Evolutionary conservation across 2,888 invertebrate species (phyloP), one percentile per base, ranked within the genome.

Genomic region (Stenoptilia bipunctidactyla): DNA sequence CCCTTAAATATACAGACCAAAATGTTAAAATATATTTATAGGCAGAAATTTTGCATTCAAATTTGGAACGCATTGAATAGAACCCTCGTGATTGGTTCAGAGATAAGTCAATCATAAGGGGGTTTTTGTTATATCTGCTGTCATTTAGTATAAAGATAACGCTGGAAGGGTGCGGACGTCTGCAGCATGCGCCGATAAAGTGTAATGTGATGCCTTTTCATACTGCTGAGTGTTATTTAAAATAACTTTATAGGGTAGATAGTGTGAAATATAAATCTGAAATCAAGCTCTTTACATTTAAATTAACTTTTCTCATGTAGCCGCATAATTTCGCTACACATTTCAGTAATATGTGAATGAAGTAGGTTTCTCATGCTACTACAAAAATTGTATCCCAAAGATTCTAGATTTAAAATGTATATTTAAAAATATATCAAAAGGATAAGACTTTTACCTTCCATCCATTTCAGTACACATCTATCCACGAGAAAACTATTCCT

Each of bases 171-270:
- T 70, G 70, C 60, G 66, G 72, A 67, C 67, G 68, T 56, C 67
- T 68, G 66, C 66, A 52, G 55, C 56, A 52, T 56, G 61, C 66
- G 61, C 56, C 73, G 80, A 82, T 82, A 80, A 82, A 69, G 54
- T 42, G 51, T 68, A 66, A 73, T 70, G 66, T 61, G 56, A 49
- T 56, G 56, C 63, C 61, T 57, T 61, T 65, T 58, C 54, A 50
- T 53, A 55, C 62, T 59, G 66, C 58, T 51, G 54, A 53, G 59
- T 62, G 41, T 20, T 13, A 20, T 20, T 20, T 20, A 5, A 20
- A 20, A 20, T 20, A 20, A 20, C 20, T 20, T 20, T 20, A 20
- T 20, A 20, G 20, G 20, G 20, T 20, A 20, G 38, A 38, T 40
- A 41, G 36, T 35, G 38, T 39, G 27, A 39, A 20, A 20, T 20